Evolutionary conservation across 2,797 vertebrate species (phyloP).

Genomic region (Poecilia wingei): DNA sequence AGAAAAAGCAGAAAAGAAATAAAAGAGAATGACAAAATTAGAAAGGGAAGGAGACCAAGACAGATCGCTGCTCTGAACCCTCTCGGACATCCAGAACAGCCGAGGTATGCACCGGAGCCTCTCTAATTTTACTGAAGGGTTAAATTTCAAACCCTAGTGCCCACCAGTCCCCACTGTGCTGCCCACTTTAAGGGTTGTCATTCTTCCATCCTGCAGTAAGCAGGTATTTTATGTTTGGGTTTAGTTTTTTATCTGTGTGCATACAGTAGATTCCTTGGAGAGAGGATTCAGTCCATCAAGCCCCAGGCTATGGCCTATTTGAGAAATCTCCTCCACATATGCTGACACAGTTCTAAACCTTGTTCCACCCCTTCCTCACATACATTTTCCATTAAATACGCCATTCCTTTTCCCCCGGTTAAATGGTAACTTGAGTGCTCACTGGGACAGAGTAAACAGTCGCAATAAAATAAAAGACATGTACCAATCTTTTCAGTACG

Average conservation of each 20-base stretch:
- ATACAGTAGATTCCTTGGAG: constrained; percentile 32
- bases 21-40: constrained; percentile 13
- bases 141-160: constrained; percentile 74
- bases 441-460: constrained; percentile 43
- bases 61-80: constrained; percentile 45
- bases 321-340: constrained; percentile 71
- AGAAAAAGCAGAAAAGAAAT: neutral
- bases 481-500: constrained; percentile 35
- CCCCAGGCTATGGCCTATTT: constrained; percentile 73
- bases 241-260: constrained; percentile 28
- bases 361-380: constrained; percentile 6
- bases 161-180: constrained; percentile 26
- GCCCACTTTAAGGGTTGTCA: constrained; percentile 54
- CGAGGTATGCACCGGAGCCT: constrained; percentile 66
- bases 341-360: constrained; percentile 69
- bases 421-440: constrained; percentile 54
- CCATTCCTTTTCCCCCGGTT: constrained; percentile 16
- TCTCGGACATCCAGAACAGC: constrained; percentile 70
- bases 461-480: constrained; percentile 48
- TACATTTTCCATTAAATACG: constrained; percentile 14
- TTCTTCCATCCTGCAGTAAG: constrained; percentile 19
- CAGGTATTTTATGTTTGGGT: constrained; percentile 25
- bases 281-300: constrained; percentile 57
- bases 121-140: constrained; percentile 82
- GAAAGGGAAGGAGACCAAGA: constrained; percentile 24